phyloP scores from a whole-genome alignment of 2,797 vertebrate species.

The Labeo calbasu region DNA sequence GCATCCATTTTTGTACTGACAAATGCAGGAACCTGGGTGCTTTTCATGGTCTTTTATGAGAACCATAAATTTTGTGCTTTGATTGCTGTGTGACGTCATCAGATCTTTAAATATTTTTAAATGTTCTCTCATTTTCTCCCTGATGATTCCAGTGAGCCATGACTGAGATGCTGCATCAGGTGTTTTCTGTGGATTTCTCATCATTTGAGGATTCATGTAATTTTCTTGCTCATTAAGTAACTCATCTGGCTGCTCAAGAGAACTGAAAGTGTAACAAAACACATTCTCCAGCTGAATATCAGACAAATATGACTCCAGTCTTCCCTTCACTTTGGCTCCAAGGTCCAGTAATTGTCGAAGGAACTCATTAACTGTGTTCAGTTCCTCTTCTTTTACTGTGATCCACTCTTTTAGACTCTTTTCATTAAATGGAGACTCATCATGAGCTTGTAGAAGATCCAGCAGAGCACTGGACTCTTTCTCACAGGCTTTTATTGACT shows the following conservation, averaged over 20 bases:
- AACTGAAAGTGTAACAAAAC: constrained; percentile 46
- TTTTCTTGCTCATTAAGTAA: constrained; percentile 63
- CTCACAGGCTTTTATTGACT: constrained; percentile 59
- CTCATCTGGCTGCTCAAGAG: constrained; percentile 43
- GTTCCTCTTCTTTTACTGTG: constrained; percentile 58
- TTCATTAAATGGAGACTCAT: constrained; percentile 63
- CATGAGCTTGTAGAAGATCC: constrained; percentile 51
- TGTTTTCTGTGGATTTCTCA: neutral
- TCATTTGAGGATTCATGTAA: constrained; percentile 54
- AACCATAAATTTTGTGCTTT: constrained; percentile 13
- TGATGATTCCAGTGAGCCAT: neutral
- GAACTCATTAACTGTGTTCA: constrained; percentile 45
- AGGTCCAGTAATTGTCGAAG: constrained; percentile 57
- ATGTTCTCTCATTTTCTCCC: constrained; percentile 24
- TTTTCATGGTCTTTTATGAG: neutral
- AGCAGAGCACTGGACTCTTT: constrained; percentile 52
- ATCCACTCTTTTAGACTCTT: constrained; percentile 64
- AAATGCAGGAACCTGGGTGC: neutral
- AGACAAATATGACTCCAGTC: neutral
- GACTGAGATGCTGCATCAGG: neutral
- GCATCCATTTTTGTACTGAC: neutral
- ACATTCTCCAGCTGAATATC: constrained; percentile 35
- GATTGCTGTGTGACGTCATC: neutral
- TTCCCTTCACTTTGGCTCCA: constrained; percentile 36
- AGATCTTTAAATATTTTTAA: neutral